Evolutionary conservation across 2,797 vertebrate species (phyloP), one percentile per base, ranked within the genome.

Genomic region (Mionectes olivaceus): DNA sequence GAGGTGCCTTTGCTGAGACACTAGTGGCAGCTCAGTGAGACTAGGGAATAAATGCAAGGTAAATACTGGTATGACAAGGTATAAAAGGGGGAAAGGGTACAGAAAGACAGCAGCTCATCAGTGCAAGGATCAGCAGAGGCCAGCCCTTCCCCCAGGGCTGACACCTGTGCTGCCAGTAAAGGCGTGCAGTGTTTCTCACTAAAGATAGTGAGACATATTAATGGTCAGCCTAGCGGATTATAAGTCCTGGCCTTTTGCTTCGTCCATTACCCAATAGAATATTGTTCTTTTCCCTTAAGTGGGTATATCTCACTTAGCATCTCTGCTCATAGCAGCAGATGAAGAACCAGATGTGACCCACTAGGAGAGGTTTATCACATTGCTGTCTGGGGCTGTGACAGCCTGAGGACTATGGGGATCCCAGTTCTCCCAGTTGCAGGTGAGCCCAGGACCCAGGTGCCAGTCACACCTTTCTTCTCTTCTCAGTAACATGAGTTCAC

Each of bases 181-280:
- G 39, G 18, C 9, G 14, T 67, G 21, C 32, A 47, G 32, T 5
- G 9, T 13, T 74, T 69, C 70, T 78, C 5, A 2, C 18, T 15
- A 7, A 33, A 56, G 50, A 3, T 39, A 57, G 10, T 15, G 60
- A 55, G 41, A 69, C 2, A 3, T 9, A 37, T 4, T 47, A 28
- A 1, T 25, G n/a, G 41, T 37, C 24, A 92, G 33, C 44, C 35
- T n/a, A 21, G 50, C 1, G 21, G 27, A 19, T 8, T 46, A 0
- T 3, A 33, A 64, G 8, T 28, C 35, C 52, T 75, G 55, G 41
- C 5, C n/a, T 69, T 69, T 47, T 41, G 4, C 35, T 46, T 4
- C 18, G 13, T 52, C 27, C 8, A 9, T 25, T 19, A 69, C 24
- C 41, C 50, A 87, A 21, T 6, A 60, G 7, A 30, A 9, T 50